These are phyloP conservation scores for Lasiommata megera DNA, from an alignment of 2,888 invertebrate species.

Conservation along the genomic window DNA sequence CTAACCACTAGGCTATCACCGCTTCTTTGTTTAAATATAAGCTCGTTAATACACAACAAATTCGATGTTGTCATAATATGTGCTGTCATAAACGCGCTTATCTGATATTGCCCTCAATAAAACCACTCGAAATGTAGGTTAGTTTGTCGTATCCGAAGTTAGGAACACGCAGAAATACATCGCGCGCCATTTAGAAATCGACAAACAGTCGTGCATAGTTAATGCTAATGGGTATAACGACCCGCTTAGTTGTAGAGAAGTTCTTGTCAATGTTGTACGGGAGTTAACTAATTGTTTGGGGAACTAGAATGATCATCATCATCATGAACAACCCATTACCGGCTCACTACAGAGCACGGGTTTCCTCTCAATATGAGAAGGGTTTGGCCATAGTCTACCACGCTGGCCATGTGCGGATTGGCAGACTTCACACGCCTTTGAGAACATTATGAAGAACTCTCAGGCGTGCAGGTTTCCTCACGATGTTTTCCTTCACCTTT, in stretches of 20 bases:
- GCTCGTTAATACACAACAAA: no score
- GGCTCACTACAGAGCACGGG: no score
- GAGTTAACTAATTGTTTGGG: not conserved
- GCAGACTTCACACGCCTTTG: no score
- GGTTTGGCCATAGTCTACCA: no score
- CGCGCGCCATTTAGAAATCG: conserved; percentile 22
- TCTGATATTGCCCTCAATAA: conserved; percentile 17
- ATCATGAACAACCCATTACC: no score
- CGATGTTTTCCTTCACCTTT: no score
- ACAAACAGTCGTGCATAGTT: conserved; percentile 20
- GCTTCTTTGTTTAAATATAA: no score
- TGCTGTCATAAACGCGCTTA: not conserved
- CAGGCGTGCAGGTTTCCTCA: no score
- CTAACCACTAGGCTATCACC: no score
- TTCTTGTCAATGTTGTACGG: not conserved
- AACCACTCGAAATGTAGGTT: conserved; percentile 19
- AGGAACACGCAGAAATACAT: conserved; percentile 18
- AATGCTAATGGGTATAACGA: conserved; percentile 18
- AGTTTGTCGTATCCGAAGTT: conserved; percentile 22
- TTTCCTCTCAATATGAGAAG: no score
- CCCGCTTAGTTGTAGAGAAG: conserved; percentile 4
- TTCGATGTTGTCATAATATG: not conserved
- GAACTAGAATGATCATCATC: not conserved
- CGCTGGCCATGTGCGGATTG: no score
- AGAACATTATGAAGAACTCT: no score